Conservation (phyloP, 2,888 invertebrate species). For the Carterocephalus palaemon region DNA sequence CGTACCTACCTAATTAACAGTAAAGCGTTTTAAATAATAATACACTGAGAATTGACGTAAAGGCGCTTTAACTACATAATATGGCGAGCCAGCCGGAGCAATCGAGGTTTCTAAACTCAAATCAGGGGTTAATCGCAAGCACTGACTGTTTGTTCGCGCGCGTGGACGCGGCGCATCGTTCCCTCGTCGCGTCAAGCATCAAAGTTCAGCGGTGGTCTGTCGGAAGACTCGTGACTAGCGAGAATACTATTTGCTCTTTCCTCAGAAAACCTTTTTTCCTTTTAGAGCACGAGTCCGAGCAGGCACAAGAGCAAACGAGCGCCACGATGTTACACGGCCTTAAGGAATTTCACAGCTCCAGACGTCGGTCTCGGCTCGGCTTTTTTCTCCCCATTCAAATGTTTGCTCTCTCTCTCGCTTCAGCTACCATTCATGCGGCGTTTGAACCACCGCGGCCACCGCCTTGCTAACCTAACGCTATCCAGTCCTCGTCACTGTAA, state of each 20-base stretch:
- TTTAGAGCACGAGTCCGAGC: constrained; percentile 72
- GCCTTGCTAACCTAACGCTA: constrained; percentile 70
- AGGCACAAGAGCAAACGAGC: constrained; percentile 72
- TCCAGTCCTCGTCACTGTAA: constrained; percentile 77
- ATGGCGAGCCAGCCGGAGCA: constrained; percentile 68
- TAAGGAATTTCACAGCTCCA: constrained; percentile 77
- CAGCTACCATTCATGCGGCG: constrained; percentile 74
- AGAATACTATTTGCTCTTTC: constrained; percentile 71
- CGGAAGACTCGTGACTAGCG: constrained; percentile 69
- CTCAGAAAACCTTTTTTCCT: constrained; percentile 74
- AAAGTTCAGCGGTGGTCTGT: constrained; percentile 68
- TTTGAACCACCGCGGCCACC: constrained; percentile 69
- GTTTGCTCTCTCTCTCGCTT: constrained; percentile 73
- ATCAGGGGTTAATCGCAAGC: constrained; percentile 30
- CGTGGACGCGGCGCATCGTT: constrained; percentile 29
- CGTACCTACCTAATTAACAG: constrained; percentile 69
- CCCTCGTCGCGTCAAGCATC: constrained; percentile 39
- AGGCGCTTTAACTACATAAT: constrained; percentile 71
- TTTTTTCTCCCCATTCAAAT: constrained; percentile 67
- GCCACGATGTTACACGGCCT: constrained; percentile 73
- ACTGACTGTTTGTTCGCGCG: constrained; percentile 29
- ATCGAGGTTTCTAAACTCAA: constrained; percentile 41
- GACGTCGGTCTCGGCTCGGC: constrained; percentile 57
- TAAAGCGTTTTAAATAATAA: constrained; percentile 78
- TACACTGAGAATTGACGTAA: constrained; percentile 79